Base-by-base conservation (phyloP, 2,888 invertebrate genomes). In the Biston betularia region DNA sequence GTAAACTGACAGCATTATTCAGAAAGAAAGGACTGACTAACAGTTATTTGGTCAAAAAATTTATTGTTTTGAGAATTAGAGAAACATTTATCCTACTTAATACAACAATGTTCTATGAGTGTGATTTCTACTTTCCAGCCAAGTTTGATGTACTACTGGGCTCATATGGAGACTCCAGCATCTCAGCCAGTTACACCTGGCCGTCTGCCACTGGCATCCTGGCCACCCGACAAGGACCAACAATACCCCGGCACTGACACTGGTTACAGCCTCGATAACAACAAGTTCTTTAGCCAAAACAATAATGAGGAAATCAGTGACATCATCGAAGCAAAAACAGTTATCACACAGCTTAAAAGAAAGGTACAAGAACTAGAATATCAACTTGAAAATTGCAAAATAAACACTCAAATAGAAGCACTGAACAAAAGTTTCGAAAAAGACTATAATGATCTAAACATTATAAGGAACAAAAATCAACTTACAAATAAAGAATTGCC, bases 101-200 rank as follows among this genome's bases (percentile, higher is more conserved):
- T 24, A 24, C 24, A 24, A 24, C 3, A 24, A 24, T 24, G 24
- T 24, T 24, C 24, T 24, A 24, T 24, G 24, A 24, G 24, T 24
- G 24, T 38, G 40, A 12, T 54, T 65, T 11, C 7, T 50, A 75
- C 0, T 52, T 90, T 95, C 42, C 90, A 98, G 98, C 97, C 97
- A 67, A 97, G 97, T 89, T 95, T 97, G 82, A 97, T 98, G 96
- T 98, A 98, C 90, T 97, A 96, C 86, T 98, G 98, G 98, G 95
- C 97, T 34, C 97, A 97, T 85, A 96, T 96, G 72, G 97, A 97
- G 88, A 90, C 94, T 55, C 95, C 96, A 62, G 92, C 95, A 45
- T 92, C 95, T 55, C 94, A 96, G 71, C 95, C 97, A 44, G 91
- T 95, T 65, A 96, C 97, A 15, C 97, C 97, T 0, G 97, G 97